Evolutionary conservation across 2,797 vertebrate genomes (phyloP), one percentile per base, ranked within the genome.

Genomic region (Gila robusta): DNA sequence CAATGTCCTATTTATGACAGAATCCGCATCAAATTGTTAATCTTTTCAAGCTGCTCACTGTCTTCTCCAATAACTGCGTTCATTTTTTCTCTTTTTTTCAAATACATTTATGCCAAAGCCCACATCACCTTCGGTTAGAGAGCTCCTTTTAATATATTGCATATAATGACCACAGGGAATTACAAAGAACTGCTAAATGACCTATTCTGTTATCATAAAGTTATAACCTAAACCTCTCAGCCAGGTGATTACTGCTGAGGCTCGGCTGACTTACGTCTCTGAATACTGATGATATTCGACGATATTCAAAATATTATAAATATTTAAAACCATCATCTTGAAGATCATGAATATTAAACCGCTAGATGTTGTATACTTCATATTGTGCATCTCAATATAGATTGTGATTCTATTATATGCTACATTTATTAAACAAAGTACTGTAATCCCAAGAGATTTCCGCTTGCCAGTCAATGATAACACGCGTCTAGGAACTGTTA

Each of bases 211-310:
- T 84, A 84, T 84, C 83, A 84, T 79, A 84, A 70, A 84, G 74
- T 78, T 79, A 85, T 85, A 79, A 80, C 77, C 67, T 85, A 85
- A 85, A 85, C 76, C 77, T 85, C 84, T 85, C 67, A 79, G 69
- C 67, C 66, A 80, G 76, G 66, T 79, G 84, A 85, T 85, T 85
- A 85, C 83, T 44, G 74, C 37, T 69, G 52, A 35, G 66, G 74
- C 83, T 59, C 47, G 7, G 44, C 64, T 32, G 49, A 84, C 66
- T 59, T 11, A 21, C 84, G 17, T 81, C 28, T 72, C 21, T 72
- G 84, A 85, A 79, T 85, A 85, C 77, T 79, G 84, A 85, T 79
- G 76, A 71, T 79, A 70, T 84, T 77, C 62, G 21, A 23, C 14
- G 52, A 74, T 74, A 26, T 78, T 84, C n/a, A 26, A 85, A 79